Base-by-base conservation (phyloP, 2,797 vertebrate genomes). In the Selene dorsalis region DNA sequence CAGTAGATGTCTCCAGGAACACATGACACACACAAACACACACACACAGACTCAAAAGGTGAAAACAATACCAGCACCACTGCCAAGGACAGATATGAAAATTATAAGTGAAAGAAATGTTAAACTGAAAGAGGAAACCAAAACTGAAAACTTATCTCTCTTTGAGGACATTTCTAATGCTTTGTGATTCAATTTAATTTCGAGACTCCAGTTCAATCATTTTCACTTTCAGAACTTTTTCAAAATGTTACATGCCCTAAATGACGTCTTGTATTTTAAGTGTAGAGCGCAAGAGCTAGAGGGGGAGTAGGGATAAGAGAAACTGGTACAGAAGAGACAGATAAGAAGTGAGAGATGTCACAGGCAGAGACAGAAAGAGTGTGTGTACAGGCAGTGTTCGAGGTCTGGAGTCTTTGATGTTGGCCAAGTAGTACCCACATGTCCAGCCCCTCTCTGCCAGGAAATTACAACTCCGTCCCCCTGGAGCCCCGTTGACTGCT, bases 381-480 rank as follows among this genome's bases (percentile, higher is more conserved):
- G 82, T 75, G 76, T 80, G 80, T 85, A 67, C 75, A 75, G 88
- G 90, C 85, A 82, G 77, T 82, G 83, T 81, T 90, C 50, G 80
- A 85, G 87, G 85, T 83, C 83, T 83, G 74, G 41, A 47, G 78
- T 87, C 92, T 95, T 95, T 95, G 93, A 95, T 93, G 94, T 94
- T 56, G 58, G 63, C 72, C 66, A 64, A 90, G 90, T 73, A 87
- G 91, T 94, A 92, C 87, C 94, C 93, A 91, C 91, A 93, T 94
- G 92, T 93, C 93, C 94, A 91, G 91, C 90, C 87, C 75, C 80
- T 91, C 91, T 87, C 88, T 94, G 93, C 93, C 95, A 95, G 95
- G 94, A 95, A 95, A 94, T 92, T 92, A 90, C 91, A 80, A 87
- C 89, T 89, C 74, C 71, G 84, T 93, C 93, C 93, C 94, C 86